Base-by-base conservation (phyloP, 2,113 vertebrate species). In the Lophotis ruficrista region DNA sequence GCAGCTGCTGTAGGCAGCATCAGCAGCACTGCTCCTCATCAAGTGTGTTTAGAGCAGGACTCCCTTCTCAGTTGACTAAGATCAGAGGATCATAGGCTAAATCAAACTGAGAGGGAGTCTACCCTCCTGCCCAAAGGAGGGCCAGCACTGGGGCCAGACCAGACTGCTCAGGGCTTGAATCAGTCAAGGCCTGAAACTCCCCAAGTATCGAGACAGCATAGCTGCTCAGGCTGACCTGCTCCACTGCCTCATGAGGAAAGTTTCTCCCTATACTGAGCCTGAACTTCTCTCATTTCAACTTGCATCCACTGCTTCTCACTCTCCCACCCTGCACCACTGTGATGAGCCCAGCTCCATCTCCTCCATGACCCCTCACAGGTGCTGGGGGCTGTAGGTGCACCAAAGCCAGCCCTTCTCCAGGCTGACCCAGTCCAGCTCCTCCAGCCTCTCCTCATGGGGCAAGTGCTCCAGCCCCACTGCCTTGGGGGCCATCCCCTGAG, bases 71-170 rank as follows among this genome's bases (percentile, higher is more conserved):
- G 30, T 0, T 18, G 47, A 33, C 37, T 70, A 65, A 47, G 8
- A 70, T 51, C 51, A 68, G 25, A 89, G 18, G 21, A 58, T 3
- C 1, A 33, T 6, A 18, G 6, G 15, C 53, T 77, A 72, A 71
- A 64, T 31, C 50, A 62, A 8, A 5, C 31, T 83, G 47, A 30
- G 41, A 87, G 9, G 37, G 43, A 47, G 23, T 8, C 10, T 21
- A 38, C 37, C 4, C 13, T 70, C 7, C 28, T 43, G 35, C 33
- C 14, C 54, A 70, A 87, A 77, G 28, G 18, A 70, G 33, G 14
- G 19, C 14, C 45, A 81, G 28, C 0, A 0, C 16, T 77, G 45
- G 6, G 5, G 14, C 18, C 21, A 61, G 21, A 66, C 5, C 10
- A 45, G 18, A 45, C 16, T 72, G 30, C 47, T 81, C 20, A 83